These are phyloP conservation scores for Spongilla lacustris DNA, from an alignment of 37 sponge, comb jelly and placozoan species.

Conservation along the genomic window DNA sequence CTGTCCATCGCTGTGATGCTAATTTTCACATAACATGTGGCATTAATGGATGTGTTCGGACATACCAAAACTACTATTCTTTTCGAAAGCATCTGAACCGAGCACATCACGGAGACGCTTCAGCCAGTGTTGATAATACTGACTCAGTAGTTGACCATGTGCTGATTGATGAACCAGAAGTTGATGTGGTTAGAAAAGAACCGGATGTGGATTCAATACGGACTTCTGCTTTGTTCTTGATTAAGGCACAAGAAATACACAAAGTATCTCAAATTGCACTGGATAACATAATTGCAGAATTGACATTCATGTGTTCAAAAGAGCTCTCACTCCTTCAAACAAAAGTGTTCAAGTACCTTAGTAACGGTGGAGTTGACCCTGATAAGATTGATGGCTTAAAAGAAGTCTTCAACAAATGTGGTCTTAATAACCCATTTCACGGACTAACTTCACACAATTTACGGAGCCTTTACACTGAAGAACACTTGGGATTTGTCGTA, in stretches of 20 bases:
- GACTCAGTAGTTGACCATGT: neutral
- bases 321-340: neutral
- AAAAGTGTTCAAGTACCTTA: neutral
- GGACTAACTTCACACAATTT: neutral
- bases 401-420: neutral
- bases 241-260: conserved; percentile 17
- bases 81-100: conserved; percentile 39
- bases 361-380: neutral
- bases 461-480: neutral
- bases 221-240: conserved; percentile 14
- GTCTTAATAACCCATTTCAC: conserved; percentile 17
- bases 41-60: conserved; percentile 34
- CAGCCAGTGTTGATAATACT: neutral
- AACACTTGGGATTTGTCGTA: conserved; percentile 10
- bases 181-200: neutral
- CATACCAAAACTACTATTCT: conserved; percentile 22
- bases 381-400: neutral
- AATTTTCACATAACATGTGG: conserved; percentile 53
- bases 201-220: neutral
- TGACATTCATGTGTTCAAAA: neutral
- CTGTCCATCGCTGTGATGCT: conserved; percentile 41
- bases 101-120: neutral
- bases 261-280: conserved; percentile 30
- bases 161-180: neutral
- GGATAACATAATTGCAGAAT: conserved; percentile 12